These are phyloP conservation scores for Tiaroga cobitis DNA, from an alignment of 2,797 vertebrate species.

Conservation along the genomic window DNA sequence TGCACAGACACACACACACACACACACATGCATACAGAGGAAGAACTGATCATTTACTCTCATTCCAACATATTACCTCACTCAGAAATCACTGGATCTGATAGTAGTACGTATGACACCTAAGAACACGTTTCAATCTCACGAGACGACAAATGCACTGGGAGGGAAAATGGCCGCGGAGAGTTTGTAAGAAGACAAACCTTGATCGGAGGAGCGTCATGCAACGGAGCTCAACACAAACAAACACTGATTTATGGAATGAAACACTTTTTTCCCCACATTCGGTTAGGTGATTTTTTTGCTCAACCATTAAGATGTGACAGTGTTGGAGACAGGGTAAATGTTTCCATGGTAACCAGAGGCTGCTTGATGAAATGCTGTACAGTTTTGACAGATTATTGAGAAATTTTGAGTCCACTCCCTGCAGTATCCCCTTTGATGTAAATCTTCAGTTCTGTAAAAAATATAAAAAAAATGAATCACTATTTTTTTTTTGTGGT, in stretches of 20 bases:
- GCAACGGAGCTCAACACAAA: constrained; percentile 20
- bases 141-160: constrained; percentile 42
- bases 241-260: constrained; percentile 42
- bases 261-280: constrained; percentile 11
- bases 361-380: constrained; percentile 71
- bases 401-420: constrained; percentile 74
- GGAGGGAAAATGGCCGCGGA: constrained; percentile 23
- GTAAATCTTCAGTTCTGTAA: constrained; percentile 79
- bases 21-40: constrained; percentile 6
- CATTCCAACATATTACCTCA: constrained; percentile 65
- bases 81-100: constrained; percentile 58
- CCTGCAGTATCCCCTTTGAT: constrained; percentile 76
- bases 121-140: constrained; percentile 24
- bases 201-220: constrained; percentile 1
- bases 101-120: constrained; percentile 36
- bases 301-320: constrained; percentile 56
- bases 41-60: constrained; percentile 35
- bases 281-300: constrained; percentile 31
- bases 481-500: constrained; percentile 56
- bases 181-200: constrained; percentile 2
- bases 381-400: constrained; percentile 76
- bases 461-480: constrained; percentile 71
- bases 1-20: constrained; percentile 11
- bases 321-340: constrained; percentile 58
- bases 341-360: constrained; percentile 58